These are phyloP conservation scores for Aphelinus atriplicis DNA, from an alignment of 1,140 invertebrate genomes.

Conservation along the genomic window DNA sequence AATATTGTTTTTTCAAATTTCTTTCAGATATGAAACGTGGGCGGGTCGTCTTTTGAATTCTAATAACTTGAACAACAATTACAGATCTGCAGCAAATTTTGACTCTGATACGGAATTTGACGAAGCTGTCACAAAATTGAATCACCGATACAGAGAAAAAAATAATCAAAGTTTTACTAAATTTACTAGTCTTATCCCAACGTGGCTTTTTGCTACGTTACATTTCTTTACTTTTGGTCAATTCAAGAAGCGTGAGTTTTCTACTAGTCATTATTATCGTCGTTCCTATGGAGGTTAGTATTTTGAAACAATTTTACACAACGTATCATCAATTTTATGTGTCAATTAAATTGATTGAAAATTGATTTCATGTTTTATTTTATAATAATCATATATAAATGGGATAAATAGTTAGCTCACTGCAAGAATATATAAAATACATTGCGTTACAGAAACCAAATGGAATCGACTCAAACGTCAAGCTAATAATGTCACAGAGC, in stretches of 20 bases:
- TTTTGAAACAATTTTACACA: background rate
- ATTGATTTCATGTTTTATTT: background rate
- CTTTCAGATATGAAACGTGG: constrained; percentile 42
- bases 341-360: background rate
- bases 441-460: constrained; percentile 50
- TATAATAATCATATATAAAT: background rate
- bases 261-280: constrained; percentile 48
- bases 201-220: constrained; percentile 44
- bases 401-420: background rate
- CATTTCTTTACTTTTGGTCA: constrained; percentile 48
- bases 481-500: constrained; percentile 46
- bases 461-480: constrained; percentile 47
- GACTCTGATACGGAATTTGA: constrained; percentile 57
- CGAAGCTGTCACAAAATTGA: constrained; percentile 40
- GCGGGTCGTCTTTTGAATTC: constrained; percentile 23
- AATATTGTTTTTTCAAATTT: constrained; percentile 6
- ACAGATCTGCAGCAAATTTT: constrained; percentile 32
- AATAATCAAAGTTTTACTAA: constrained; percentile 41
- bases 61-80: constrained; percentile 1
- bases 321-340: too few species aligned
- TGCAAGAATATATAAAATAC: background rate
- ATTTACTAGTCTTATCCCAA: constrained; percentile 35
- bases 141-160: constrained; percentile 32
- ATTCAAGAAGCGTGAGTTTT: constrained; percentile 43
- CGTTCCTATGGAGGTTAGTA: constrained; percentile 47